Evolutionary conservation across 2,113 vertebrate species (phyloP).

Genomic region (Cochlearius cochlearius): DNA sequence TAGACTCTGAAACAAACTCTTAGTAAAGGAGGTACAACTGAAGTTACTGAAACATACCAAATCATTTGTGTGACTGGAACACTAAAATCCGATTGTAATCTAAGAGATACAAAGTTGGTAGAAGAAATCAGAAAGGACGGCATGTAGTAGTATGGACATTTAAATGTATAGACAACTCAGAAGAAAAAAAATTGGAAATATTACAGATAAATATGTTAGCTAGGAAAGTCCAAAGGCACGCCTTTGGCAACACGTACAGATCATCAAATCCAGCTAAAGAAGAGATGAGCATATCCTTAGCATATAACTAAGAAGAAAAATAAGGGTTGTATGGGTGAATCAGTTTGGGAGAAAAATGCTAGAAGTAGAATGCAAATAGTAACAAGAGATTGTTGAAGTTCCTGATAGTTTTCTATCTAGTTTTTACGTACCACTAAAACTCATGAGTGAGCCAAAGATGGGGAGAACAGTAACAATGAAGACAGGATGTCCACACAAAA

Average conservation of each 20-base stretch:
- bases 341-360: neutral
- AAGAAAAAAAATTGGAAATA: neutral
- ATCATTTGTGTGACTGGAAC: neutral
- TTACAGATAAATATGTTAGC: neutral
- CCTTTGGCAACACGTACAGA: neutral
- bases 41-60: neutral
- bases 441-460: neutral
- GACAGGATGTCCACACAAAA: neutral
- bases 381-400: neutral
- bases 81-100: neutral
- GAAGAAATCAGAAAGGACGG: neutral
- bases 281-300: neutral
- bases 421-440: neutral
- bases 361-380: neutral
- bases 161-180: neutral
- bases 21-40: neutral
- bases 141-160: neutral
- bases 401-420: neutral
- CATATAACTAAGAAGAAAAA: neutral
- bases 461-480: neutral
- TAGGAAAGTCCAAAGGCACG: neutral
- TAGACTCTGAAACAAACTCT: neutral
- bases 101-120: neutral
- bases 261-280: neutral
- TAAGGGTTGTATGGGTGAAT: neutral